Conservation (phyloP, 2,113 vertebrate genomes). For the Phaetusa simplex region DNA sequence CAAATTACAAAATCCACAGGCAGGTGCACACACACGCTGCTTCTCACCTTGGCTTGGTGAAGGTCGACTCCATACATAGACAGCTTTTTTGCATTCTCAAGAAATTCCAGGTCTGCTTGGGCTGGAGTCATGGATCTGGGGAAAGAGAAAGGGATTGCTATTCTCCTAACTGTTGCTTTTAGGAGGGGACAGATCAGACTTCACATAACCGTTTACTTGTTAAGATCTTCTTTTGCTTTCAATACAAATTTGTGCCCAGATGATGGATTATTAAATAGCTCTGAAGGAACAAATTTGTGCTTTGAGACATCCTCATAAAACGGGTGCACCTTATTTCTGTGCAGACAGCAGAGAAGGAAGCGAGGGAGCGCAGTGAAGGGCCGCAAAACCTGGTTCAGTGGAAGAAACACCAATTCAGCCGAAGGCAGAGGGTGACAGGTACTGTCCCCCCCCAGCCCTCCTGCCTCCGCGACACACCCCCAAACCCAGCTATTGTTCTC, state of each 20-base stretch:
- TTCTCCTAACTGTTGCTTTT: neutral
- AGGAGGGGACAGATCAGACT: neutral
- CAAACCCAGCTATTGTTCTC: conserved; percentile 53
- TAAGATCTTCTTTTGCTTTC: neutral
- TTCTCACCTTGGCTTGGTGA: conserved; percentile 92
- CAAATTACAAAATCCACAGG: neutral
- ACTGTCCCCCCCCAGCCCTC: neutral
- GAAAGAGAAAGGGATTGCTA: neutral
- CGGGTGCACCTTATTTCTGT: neutral
- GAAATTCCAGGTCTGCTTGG: conserved; percentile 95
- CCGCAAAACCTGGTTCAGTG: neutral
- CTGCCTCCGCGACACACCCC: neutral
- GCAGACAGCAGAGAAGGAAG: neutral
- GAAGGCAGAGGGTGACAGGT: neutral
- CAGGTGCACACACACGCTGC: neutral
- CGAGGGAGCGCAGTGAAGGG: neutral
- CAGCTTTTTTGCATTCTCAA: conserved; percentile 98
- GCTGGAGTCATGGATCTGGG: conserved; percentile 94
- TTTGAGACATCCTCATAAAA: neutral
- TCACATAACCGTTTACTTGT: neutral
- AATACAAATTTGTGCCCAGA: neutral
- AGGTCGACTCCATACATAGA: conserved; percentile 98
- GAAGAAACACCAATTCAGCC: neutral
- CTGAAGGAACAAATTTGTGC: neutral
- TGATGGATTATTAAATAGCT: neutral